Percentiles rank a stretch among this genome's conserved stretches.
Conservation (phyloP, 1,140 invertebrate species). For the Cotesia typhae region DNA sequence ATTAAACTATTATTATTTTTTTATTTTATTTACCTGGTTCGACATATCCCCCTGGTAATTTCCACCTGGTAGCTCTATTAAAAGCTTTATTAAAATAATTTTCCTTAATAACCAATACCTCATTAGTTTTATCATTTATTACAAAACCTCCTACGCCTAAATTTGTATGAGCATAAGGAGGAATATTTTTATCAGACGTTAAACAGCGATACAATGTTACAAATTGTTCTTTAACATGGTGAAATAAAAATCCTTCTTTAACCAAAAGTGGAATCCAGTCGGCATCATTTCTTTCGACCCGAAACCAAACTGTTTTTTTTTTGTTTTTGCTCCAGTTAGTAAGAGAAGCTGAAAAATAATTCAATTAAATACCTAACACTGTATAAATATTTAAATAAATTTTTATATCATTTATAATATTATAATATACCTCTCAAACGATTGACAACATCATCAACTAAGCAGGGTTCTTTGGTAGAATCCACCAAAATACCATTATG, state of each 20-base stretch:
- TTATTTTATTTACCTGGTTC: slow-evolving; percentile 72
- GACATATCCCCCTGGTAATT: slow-evolving; percentile 90
- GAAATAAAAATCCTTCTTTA: slow-evolving; percentile 84
- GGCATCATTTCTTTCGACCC: slow-evolving; percentile 74
- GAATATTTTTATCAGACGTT: slow-evolving; percentile 73
- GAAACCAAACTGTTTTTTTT: slow-evolving; percentile 85
- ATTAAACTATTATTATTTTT: too few relatives aligned
- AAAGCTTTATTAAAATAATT: slow-evolving; percentile 54
- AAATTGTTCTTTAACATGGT: slow-evolving; percentile 82
- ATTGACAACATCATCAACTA: slow-evolving; percentile 62
- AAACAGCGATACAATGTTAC: slow-evolving; percentile 87
- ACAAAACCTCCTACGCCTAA: slow-evolving; percentile 89
- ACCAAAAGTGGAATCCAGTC: slow-evolving; percentile 81
- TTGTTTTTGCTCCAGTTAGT: slow-evolving; percentile 73
- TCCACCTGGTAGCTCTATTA: slow-evolving; percentile 72
- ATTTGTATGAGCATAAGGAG: slow-evolving; percentile 85
- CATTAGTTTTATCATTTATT: slow-evolving; percentile 74
- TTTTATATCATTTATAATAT: too few relatives aligned
- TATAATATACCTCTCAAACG: slow-evolving; percentile 68
- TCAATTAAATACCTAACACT: too few relatives aligned
- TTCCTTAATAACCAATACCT: slow-evolving; percentile 84
- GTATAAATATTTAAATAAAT: too few relatives aligned
- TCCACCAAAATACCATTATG: slow-evolving; percentile 77
- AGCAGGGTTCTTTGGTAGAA: slow-evolving; percentile 69
- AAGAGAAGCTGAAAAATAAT: slow-evolving; percentile 74